A percentile compares a stretch with the other conserved stretches of the same genome.
Evolutionary conservation across 2,797 vertebrate genomes (phyloP).

Genomic region (Presbytis comata): DNA sequence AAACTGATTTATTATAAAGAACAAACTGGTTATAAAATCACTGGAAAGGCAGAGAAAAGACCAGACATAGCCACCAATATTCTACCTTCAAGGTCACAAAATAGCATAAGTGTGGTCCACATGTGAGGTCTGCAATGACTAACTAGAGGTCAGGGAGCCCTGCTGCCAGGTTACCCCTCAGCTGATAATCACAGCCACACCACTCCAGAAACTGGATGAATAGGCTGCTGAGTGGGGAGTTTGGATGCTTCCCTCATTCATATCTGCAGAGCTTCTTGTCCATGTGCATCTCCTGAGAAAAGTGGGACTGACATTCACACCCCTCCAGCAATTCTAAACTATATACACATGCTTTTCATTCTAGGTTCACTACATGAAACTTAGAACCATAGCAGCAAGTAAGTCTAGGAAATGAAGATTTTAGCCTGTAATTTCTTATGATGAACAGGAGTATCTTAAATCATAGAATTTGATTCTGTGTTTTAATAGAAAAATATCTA

Average conservation of each 20-base stretch:
- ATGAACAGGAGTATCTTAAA: neutral
- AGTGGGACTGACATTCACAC: too few relatives aligned
- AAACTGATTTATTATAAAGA: neutral
- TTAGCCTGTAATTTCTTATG: neutral
- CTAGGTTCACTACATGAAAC: neutral
- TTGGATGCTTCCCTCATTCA: neutral
- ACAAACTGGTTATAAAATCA: neutral
- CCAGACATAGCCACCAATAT: neutral
- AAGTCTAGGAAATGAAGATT: neutral
- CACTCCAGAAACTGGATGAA: neutral
- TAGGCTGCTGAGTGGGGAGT: too few relatives aligned
- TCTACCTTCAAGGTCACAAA: neutral
- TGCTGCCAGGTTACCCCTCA: neutral
- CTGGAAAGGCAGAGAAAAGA: neutral
- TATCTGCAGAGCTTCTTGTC: neutral
- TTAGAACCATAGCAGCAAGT: neutral
- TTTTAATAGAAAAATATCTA: neutral
- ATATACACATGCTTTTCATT: fast-evolving
- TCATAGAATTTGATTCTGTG: neutral
- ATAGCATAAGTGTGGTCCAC: neutral
- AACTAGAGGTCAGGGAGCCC: neutral
- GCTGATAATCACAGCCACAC: neutral
- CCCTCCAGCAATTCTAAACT: neutral
- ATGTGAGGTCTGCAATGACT: neutral
- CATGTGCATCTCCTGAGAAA: neutral